These are phyloP conservation scores for Platycnemis pennipes DNA, from an alignment of 2,888 invertebrate species.

Conservation along the genomic window DNA sequence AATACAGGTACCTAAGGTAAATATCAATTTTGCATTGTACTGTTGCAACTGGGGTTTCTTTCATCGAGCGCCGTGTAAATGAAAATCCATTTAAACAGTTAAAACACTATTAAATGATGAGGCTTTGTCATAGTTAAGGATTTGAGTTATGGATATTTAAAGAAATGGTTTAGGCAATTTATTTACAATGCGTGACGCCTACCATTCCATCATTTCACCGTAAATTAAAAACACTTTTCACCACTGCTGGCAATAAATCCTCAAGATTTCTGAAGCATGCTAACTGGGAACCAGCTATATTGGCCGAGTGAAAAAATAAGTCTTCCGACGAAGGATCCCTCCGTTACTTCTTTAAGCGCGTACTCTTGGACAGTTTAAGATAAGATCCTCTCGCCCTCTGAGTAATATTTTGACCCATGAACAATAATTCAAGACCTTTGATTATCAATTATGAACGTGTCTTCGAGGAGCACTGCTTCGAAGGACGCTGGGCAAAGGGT, in stretches of 20 bases:
- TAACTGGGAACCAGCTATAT: background rate
- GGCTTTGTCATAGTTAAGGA: background rate
- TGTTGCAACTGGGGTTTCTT: too few species aligned
- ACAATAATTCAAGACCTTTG: constrained; percentile 35
- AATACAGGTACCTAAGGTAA: too few species aligned
- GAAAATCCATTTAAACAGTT: too few species aligned
- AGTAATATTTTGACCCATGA: background rate
- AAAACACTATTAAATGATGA: too few species aligned
- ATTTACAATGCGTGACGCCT: constrained; percentile 8
- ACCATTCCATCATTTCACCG: background rate
- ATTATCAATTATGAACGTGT: constrained; percentile 38
- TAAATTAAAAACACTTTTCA: constrained; percentile 7
- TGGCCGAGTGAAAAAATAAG: background rate
- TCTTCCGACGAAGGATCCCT: background rate
- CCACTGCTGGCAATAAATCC: background rate
- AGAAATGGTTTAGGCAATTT: background rate
- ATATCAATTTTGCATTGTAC: too few species aligned
- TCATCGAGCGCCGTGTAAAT: too few species aligned
- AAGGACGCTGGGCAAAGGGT: background rate
- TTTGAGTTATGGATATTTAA: constrained; percentile 14
- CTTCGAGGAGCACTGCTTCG: background rate
- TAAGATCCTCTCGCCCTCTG: background rate
- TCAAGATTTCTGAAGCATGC: background rate
- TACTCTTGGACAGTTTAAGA: background rate
- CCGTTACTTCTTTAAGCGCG: background rate